Base-by-base conservation (phyloP, 2,797 vertebrate species). In the Scomberomorus guttatus region DNA sequence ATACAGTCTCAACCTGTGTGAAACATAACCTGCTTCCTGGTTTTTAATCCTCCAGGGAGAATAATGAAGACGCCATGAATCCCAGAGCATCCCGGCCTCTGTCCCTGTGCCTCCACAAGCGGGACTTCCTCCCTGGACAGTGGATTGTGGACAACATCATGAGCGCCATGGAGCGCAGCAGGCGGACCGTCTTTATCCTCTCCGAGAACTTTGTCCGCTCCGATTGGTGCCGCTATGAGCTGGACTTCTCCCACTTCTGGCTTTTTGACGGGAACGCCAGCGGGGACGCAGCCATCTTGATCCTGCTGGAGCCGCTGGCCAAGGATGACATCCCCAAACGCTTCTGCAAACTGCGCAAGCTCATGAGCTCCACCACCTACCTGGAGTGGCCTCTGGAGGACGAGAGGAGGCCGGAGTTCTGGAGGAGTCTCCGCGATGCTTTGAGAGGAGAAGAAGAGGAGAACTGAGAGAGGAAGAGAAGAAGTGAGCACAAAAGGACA, bases 91-190 rank as follows among this genome's bases (percentile, higher is more conserved):
- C 2, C 1, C 65, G 1, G 5, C 77, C 89, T 0, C 24, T 92
- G 66, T 87, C 67, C 24, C 81, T 93, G 20, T 93, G 92, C 44
- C 91, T 93, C 65, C 91, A 97, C 59, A 96, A 97, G 81, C 86
- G 97, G 2, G 96, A 97, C 93, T 97, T 97, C 75, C 83, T 96
- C 13, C 96, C 97, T 0, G 97, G 97, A 8, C 96, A 95, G 6
- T 96, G 96, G 96, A 97, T 97, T 0, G 89, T 97, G 48, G 97
- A 97, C 92, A 97, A 97, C 82, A 97, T 97, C 83, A 96, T 97
- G 0, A 95, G 94, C 67, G 96, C 92, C 81, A 97, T 97, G 0
- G 96, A 97, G 77, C 95, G 89, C 81, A 97, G 97, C 84, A 93
- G 86, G 39, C 95, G 94, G 5, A 96, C 96, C 0, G 75, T 97